Conservation (phyloP, 2,113 vertebrate species). For the Pagrus major region DNA sequence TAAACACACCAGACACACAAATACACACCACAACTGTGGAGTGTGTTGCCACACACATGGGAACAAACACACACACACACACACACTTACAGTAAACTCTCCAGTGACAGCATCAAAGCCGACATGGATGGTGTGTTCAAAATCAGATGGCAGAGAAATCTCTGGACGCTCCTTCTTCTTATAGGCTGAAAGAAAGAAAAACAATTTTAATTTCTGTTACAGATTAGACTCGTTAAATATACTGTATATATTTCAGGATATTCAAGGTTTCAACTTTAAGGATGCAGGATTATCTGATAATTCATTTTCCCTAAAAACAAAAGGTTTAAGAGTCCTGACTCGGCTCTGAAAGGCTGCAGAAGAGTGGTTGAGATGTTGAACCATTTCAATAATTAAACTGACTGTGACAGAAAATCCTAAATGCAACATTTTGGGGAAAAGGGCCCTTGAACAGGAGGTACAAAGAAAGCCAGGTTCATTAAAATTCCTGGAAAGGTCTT, state of each 20-base stretch:
- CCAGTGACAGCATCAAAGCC: constrained; percentile 97
- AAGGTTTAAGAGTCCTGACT: neutral
- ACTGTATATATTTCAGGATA: neutral
- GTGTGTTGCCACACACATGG: neutral
- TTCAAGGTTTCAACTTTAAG: neutral
- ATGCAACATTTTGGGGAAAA: neutral
- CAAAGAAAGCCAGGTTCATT: constrained; percentile 4
- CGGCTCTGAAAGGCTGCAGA: neutral
- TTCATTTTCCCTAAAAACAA: neutral
- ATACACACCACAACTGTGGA: constrained; percentile 21
- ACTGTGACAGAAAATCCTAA: neutral
- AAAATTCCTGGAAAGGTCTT: constrained; percentile 14
- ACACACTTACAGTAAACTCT: constrained; percentile 93
- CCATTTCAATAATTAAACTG: neutral
- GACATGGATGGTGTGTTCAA: constrained; percentile 97
- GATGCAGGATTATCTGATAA: neutral
- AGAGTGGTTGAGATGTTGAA: neutral
- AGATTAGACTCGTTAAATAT: neutral
- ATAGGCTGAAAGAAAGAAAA: constrained; percentile 81
- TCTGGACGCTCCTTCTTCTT: constrained; percentile 96
- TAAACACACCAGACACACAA: constrained; percentile 18
- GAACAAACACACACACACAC: neutral
- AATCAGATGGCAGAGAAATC: constrained; percentile 97
- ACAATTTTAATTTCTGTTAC: too few species aligned
- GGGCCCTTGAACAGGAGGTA: neutral